These are phyloP conservation scores for Disparrhopalites patrizii DNA, from an alignment of 2,888 invertebrate species.

Conservation along the genomic window DNA sequence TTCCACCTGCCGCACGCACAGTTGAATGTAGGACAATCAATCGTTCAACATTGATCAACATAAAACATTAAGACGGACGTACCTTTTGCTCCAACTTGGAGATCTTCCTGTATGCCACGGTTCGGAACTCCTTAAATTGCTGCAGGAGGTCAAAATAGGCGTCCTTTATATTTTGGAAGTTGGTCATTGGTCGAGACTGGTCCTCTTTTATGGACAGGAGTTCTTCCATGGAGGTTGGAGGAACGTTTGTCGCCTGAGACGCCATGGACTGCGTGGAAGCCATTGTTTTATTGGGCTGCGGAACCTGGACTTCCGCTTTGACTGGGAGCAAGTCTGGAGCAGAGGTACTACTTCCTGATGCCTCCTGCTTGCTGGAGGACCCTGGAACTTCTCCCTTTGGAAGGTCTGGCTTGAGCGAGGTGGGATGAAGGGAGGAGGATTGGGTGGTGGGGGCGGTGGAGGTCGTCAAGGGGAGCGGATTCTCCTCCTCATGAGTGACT, in stretches of 20 bases:
- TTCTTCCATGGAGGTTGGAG: constrained; percentile 8
- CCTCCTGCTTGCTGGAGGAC: too few species aligned
- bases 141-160: constrained; percentile 25
- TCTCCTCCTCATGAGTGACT: constrained; percentile 24
- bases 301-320: too few species aligned
- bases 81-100: constrained; percentile 12
- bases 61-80: too few species aligned
- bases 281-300: too few species aligned
- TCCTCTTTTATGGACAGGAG: constrained; percentile 19
- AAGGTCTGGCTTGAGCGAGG: not conserved
- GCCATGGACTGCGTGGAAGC: not conserved
- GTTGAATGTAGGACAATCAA: too few species aligned
- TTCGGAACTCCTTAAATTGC: constrained; percentile 23
- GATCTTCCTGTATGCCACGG: constrained; percentile 2
- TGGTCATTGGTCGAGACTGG: constrained; percentile 22
- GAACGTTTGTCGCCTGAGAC: not conserved
- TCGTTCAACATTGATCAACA: too few species aligned
- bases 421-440: not conserved
- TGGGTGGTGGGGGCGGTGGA: not conserved
- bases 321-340: too few species aligned
- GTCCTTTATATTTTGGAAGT: constrained; percentile 28
- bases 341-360: too few species aligned
- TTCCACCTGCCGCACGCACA: too few species aligned
- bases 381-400: not conserved
- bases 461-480: constrained; percentile 10